Conservation (phyloP, 2,888 invertebrate species). For the Heliconius charithonia region DNA sequence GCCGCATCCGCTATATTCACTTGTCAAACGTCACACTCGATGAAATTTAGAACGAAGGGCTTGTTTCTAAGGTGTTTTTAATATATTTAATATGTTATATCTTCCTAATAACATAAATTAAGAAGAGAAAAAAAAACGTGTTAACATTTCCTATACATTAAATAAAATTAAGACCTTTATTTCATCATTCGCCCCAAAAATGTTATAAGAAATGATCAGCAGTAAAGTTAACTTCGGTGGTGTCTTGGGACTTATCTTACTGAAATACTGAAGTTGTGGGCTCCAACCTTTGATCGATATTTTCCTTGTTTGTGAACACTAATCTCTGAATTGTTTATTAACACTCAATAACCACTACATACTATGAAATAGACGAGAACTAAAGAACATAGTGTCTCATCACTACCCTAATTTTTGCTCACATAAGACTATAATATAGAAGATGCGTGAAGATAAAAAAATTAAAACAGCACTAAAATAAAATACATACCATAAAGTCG, state of each 20-base stretch:
- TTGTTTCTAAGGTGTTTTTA: neutral
- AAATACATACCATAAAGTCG: slow-evolving; percentile 37
- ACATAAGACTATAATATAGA: neutral
- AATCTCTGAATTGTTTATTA: too few relatives aligned
- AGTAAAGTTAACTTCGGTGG: neutral
- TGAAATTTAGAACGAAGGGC: slow-evolving; percentile 9
- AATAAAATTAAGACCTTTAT: slow-evolving; percentile 3
- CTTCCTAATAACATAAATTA: slow-evolving; percentile 12
- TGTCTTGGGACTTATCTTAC: neutral
- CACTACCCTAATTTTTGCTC: too few relatives aligned
- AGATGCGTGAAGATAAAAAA: slow-evolving; percentile 31
- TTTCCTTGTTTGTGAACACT: too few relatives aligned
- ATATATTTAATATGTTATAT: slow-evolving; percentile 18
- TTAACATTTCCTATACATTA: neutral
- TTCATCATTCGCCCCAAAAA: neutral
- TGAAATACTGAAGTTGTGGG: neutral
- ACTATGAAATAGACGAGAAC: too few relatives aligned
- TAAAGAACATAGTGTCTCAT: too few relatives aligned
- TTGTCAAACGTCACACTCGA: slow-evolving; percentile 8
- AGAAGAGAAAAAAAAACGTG: neutral
- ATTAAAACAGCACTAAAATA: slow-evolving; percentile 30
- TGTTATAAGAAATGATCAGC: neutral
- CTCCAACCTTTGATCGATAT: too few relatives aligned
- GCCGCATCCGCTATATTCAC: slow-evolving; percentile 17
- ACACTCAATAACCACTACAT: too few relatives aligned